Base-by-base conservation (phyloP, 1,140 invertebrate species). In the Drosophila miranda region DNA sequence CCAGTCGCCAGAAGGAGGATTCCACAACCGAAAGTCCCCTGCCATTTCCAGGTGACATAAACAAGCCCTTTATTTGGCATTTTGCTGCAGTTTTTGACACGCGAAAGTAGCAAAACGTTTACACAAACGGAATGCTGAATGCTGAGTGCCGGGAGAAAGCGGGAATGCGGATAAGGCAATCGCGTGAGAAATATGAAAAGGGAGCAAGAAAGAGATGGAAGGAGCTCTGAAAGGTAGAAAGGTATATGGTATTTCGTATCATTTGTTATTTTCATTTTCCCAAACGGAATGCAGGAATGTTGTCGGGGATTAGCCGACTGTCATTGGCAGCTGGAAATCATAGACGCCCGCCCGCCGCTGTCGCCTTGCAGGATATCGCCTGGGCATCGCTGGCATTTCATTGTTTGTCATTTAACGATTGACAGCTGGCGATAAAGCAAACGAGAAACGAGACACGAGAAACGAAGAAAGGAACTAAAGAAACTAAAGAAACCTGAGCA, bases 351-450 rank as follows among this genome's bases (percentile, higher is more conserved):
- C 61, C 74, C 67, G 64, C 71, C 63, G 14, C 38, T 23, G 41
- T 16, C 23, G 53, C 16, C 23, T 38, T 52, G 50, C 2, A 8
- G 28, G 9, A 38, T 38, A 38, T 38, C 11, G 3, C 38, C 38
- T 16, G 50, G 28, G 57, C 58, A 79, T 57, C 26, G 56, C 68
- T 62, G 76, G 51, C 72, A 81, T 81, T 87, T 81, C 82, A 80
- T 87, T 87, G 81, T 87, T 87, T 86, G 82, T 87, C 81, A 87
- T 86, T 86, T 87, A 87, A 72, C 82, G 82, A 86, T 86, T 86
- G 82, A 86, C 82, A 86, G 78, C 69, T 68, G 59, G 49, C 62
- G 82, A 87, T 86, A 86, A 86, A 71, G 46, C 44, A 45, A 62
- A 52, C 26, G 43, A 59, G 43, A 34, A 34, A 11, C 16, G 59